phyloP scores from a whole-genome alignment of 2,113 vertebrate species.

The Mola mola region DNA sequence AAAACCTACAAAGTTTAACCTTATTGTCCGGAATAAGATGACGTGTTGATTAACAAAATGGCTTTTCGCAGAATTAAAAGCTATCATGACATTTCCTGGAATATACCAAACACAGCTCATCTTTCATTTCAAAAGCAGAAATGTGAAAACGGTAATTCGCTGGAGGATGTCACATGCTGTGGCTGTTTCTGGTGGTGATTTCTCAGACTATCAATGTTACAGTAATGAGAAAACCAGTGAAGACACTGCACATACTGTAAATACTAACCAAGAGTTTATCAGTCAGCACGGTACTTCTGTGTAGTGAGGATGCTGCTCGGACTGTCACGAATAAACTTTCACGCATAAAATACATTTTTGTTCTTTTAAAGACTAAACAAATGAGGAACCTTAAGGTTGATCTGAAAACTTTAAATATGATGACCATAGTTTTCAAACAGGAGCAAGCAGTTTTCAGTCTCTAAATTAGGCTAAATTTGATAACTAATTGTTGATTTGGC shows the following conservation, averaged over 20 bases:
- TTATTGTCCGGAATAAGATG: background rate
- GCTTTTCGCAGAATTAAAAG: constrained; percentile 1
- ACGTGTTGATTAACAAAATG: background rate
- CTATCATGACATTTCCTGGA: background rate
- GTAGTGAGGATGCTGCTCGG: background rate
- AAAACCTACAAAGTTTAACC: background rate
- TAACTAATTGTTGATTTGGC: too few relatives aligned
- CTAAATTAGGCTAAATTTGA: too few relatives aligned
- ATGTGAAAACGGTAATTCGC: background rate
- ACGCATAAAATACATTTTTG: background rate
- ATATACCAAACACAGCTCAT: background rate
- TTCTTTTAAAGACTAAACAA: too few relatives aligned
- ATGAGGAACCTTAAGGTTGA: too few relatives aligned
- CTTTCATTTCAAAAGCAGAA: background rate
- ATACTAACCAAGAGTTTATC: too few relatives aligned
- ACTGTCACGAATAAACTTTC: background rate
- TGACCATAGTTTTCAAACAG: too few relatives aligned
- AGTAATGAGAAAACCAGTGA: background rate
- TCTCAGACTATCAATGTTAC: background rate
- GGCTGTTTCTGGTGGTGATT: background rate
- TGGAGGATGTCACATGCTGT: background rate
- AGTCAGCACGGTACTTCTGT: too few relatives aligned
- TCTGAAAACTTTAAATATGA: too few relatives aligned
- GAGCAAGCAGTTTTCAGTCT: too few relatives aligned
- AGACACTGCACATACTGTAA: too few relatives aligned